Evolutionary conservation across 2,888 invertebrate species (phyloP), one percentile per base, ranked within the genome.

Genomic region (Aphelenchoides bicaudatus): DNA sequence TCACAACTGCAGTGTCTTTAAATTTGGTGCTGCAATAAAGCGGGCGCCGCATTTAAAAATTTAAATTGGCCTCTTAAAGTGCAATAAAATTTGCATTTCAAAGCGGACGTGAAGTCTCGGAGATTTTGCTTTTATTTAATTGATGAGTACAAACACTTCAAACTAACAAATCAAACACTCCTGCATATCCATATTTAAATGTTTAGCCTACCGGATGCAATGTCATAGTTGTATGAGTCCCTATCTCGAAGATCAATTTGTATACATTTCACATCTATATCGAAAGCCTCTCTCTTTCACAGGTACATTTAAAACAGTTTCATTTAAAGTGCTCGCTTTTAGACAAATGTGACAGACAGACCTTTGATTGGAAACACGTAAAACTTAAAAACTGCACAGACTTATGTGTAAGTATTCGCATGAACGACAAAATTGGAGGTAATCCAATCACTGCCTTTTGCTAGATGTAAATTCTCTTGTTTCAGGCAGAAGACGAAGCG

Each of bases 151-250:
- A n/a, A n/a, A n/a, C n/a, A n/a, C n/a, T n/a, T n/a, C n/a, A n/a
- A 1, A 2, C 16, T 37, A 37, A 37, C 16, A 16, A 16, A 16
- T 37, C 16, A 37, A 37, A 37, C 16, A 16, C 19, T 2, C 2
- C 38, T 16, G 19, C 38, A 37, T 2, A 2, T 37, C 19, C 38
- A 1, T 1, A 37, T 37, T 19, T 43, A 43, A 43, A n/a, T 30
- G 27, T 68, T 64, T 39, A 68, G 68, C 68, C 27, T 68, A 72
- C 48, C 71, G 72, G 8, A 58, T 78, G 60, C 72, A 73, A 58
- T 78, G 78, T 65, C 71, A 75, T 66, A 69, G 70, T 49, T 78
- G 78, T 59, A 78, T 78, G 78, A 71, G 71, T 39, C 72, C 71
- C 21, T 78, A 78, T 53, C 53, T 77, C 52, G 71, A 77, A 56